Base-by-base conservation (phyloP, 2,113 vertebrate genomes). In the Zosterops japonicus region DNA sequence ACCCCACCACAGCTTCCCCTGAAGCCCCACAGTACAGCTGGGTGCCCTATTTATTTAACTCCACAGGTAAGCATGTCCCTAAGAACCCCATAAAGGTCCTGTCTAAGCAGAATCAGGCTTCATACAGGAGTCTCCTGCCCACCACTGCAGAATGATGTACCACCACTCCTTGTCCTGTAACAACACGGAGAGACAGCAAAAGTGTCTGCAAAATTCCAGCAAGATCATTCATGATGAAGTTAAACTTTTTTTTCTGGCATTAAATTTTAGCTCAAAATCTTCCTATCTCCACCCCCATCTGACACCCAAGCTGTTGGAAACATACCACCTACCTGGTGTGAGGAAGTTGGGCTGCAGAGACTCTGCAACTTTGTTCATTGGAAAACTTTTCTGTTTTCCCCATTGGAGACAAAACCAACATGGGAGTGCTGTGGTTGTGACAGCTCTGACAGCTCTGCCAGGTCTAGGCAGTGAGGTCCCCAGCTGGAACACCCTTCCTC, bases 291-390 rank as follows among this genome's bases (percentile, higher is more conserved):
- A 2, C 60, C 56, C 4, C 31, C 42, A 13, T 75, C 52, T 2
- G 3, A 4, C 2, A 3, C 35, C 63, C 29, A 63, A 70, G 20
- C 55, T 70, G 28, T 16, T 76, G 17, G 72, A 83, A 83, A 29
- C 29, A 35, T 23, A 36, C 6, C 5, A 1, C 47, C 47, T 52
- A 19, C 29, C 42, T 7, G 1, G 15, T 3, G 2, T 50, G 57
- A 87, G 41, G 36, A 39, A n/a, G 29, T 8, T 6, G 20, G 29
- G 42, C 56, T 55, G 64, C 55, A 70, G 72, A 57, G n/a, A 3
- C 20, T 77, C 15, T 2, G 3, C n/a, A 49, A 6, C 41, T 77
- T 33, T 1, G 0, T 7, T 70, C 39, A 1, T 8, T 29, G 47
- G 52, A 75, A 80, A 59, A 47, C 35, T 75, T 60, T 47, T 18